Conservation (phyloP, 2,888 invertebrate species). For the Pammene aurita region DNA sequence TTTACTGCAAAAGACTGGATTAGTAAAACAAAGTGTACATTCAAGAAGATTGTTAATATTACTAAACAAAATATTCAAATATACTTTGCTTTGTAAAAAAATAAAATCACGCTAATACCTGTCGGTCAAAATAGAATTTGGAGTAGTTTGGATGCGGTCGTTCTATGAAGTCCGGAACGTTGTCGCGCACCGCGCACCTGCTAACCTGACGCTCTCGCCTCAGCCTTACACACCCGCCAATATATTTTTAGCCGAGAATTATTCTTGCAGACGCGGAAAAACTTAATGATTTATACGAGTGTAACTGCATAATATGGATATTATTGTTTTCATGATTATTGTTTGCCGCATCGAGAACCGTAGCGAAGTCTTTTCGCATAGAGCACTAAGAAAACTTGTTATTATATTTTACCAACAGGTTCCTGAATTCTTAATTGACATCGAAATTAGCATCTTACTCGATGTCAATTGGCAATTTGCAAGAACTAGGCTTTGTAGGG, state of each 20-base stretch:
- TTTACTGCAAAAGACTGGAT: no score
- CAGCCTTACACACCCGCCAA: conserved; percentile 21
- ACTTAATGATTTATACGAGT: conserved; percentile 14
- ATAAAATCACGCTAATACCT: conserved; percentile 1
- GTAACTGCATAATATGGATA: neutral
- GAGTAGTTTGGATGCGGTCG: conserved; percentile 24
- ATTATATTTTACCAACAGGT: neutral
- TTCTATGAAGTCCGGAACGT: conserved; percentile 18
- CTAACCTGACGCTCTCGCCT: conserved; percentile 23
- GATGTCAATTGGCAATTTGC: conserved; percentile 39
- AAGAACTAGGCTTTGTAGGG: conserved; percentile 43
- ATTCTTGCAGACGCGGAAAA: conserved; percentile 27
- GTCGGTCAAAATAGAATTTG: conserved; percentile 22
- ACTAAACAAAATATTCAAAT: neutral
- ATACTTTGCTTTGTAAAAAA: neutral
- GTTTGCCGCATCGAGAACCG: neutral
- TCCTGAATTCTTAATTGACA: conserved; percentile 33
- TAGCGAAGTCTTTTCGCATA: neutral
- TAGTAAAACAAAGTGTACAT: no score
- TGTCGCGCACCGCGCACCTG: conserved; percentile 44
- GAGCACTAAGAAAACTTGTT: neutral
- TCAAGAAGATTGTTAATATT: no score
- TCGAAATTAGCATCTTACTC: conserved; percentile 43
- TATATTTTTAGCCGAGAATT: conserved; percentile 37
- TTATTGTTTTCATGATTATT: conserved; percentile 1